phyloP scores from a whole-genome alignment of 2,888 invertebrate genomes.

The Saturnia japonica region DNA sequence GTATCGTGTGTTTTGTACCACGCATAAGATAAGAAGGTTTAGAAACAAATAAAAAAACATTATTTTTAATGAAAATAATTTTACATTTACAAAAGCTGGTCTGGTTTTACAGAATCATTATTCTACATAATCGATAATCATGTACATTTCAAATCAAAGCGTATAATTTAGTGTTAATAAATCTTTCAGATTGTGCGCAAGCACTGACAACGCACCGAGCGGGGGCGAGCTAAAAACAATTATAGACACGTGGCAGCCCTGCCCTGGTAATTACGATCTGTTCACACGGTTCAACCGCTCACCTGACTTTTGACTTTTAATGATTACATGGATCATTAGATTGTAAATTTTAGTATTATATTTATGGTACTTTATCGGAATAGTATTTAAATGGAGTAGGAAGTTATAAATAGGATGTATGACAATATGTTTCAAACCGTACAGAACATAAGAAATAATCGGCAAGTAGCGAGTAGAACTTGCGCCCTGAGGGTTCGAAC shows the following conservation, averaged over 20 bases:
- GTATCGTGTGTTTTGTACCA: too few species aligned
- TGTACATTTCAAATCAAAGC: slow-evolving; percentile 51
- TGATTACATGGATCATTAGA: slow-evolving; percentile 1
- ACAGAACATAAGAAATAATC: too few species aligned
- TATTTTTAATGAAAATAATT: not conserved
- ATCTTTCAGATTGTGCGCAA: slow-evolving; percentile 43
- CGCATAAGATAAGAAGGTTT: not conserved
- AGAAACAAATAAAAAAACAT: not conserved
- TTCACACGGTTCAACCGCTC: slow-evolving; percentile 50
- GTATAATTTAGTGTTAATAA: slow-evolving; percentile 62
- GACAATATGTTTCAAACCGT: too few species aligned
- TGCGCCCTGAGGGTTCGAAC: too few species aligned
- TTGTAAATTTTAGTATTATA: not conserved
- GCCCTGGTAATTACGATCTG: slow-evolving; percentile 47
- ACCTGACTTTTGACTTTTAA: slow-evolving; percentile 40
- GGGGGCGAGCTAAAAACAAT: slow-evolving; percentile 57
- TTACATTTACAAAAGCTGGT: not conserved
- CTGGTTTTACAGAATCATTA: not conserved
- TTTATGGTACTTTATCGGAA: not conserved
- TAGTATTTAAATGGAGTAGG: not conserved
- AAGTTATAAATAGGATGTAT: not conserved
- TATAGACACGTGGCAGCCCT: slow-evolving; percentile 65
- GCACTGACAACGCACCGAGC: slow-evolving; percentile 27
- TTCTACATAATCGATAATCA: slow-evolving; percentile 7
- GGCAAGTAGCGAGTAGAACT: too few species aligned